Base-by-base conservation (phyloP, 2,888 invertebrate genomes). In the Ophioninae sp. region DNA sequence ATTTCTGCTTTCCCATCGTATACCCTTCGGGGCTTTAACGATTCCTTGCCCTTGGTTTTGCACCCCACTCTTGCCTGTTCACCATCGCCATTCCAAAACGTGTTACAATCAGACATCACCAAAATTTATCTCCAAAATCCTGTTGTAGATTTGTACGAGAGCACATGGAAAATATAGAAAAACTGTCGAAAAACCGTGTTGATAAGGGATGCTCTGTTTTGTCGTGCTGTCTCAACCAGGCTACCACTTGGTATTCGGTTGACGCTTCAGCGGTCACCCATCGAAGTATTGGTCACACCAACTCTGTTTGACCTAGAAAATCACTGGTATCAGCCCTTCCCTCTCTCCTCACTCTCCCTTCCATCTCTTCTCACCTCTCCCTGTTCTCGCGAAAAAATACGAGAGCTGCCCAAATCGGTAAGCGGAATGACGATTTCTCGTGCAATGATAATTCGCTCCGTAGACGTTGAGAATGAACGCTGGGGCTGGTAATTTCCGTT, bases 401-500 rank as follows among this genome's bases (percentile, higher is more conserved):
- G 17, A 51, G 3, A 51, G 51, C 5, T 51, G 17, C 5, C 22
- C 41, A 64, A 44, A 58, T 64, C 61, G 22, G 61, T 68, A 17
- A 13, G 69, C 69, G n/a, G 41, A 44, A 44, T 59, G 41, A 75
- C 22, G 39, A 65, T 39, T 75, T 17, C 58, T 37, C 69, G 78
- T 64, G 79, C 61, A 74, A 79, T 51, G 13, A 51, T 51, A 51
- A 51, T 51, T 51, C 51, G 51, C 51, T 13, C 13, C 13, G 51
- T 51, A 17, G 23, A 30, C 72, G 79, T 71, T 68, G 23, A 64
- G 74, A 58, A 72, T 73, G 59, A 64, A 79, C 59, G 63, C 73
- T 67, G 10, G 30, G 61, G 51, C 51, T 63, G 68, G 72, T 64
- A 76, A 79, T 79, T 81, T 79, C 63, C 75, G 61, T 58, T 68